phyloP scores from a whole-genome alignment of 2,113 vertebrate genomes.

The Pterophyllum scalare region DNA sequence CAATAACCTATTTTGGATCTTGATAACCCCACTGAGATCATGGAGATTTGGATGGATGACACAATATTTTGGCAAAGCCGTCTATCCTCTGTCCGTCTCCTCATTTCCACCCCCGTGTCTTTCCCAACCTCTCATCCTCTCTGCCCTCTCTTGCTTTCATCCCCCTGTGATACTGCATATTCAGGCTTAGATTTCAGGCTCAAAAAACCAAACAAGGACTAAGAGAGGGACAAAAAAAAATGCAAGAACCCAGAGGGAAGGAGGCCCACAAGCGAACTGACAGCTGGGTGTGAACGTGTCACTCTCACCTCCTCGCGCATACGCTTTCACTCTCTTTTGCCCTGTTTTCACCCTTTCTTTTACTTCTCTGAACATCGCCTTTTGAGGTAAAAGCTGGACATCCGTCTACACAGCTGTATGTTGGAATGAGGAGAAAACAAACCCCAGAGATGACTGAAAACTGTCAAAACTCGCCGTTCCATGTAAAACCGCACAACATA shows the following conservation, averaged over 20 bases:
- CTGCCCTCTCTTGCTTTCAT: constrained; percentile 61
- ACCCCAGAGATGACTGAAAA: constrained; percentile 65
- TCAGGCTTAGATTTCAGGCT: constrained; percentile 68
- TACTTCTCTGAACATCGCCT: constrained; percentile 33
- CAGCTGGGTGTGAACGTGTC: constrained; percentile 74
- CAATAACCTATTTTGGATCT: background rate
- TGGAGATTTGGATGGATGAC: constrained; percentile 45
- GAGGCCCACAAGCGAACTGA: constrained; percentile 68
- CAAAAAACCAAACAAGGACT: constrained; percentile 65
- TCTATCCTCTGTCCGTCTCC: constrained; percentile 18
- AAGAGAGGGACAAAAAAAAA: constrained; percentile 26
- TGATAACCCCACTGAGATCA: constrained; percentile 20
- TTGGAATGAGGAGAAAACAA: constrained; percentile 42
- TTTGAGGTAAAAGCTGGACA: constrained; percentile 36
- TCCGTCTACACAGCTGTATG: constrained; percentile 19
- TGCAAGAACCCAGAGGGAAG: constrained; percentile 4
- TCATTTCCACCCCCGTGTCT: constrained; percentile 53
- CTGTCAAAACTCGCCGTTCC: constrained; percentile 67
- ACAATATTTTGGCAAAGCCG: constrained; percentile 40
- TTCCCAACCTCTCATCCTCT: constrained; percentile 45
- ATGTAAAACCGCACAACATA: constrained; percentile 66
- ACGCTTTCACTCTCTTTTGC: background rate
- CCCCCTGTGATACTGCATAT: constrained; percentile 47
- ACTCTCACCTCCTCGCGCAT: constrained; percentile 53
- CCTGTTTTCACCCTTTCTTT: constrained; percentile 29